Evolutionary conservation across 2,113 vertebrate genomes (phyloP).

Genomic region (Cebus imitator): DNA sequence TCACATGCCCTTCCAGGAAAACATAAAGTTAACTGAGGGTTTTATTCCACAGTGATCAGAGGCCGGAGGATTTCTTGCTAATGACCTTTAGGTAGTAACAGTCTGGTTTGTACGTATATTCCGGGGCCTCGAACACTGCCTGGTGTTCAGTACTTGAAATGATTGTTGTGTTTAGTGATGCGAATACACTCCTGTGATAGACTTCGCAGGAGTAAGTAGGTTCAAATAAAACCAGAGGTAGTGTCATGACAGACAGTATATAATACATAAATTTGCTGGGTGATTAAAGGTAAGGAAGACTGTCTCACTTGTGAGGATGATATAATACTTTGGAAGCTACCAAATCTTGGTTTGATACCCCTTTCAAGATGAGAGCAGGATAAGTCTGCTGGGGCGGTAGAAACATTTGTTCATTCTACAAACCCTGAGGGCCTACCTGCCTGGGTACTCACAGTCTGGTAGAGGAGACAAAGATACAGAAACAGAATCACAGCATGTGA

Average conservation of each 20-base stretch:
- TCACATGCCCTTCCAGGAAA: background rate
- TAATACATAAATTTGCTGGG: background rate
- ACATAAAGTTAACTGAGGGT: background rate
- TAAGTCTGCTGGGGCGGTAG: background rate
- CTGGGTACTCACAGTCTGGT: background rate
- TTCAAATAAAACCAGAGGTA: background rate
- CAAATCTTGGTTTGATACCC: background rate
- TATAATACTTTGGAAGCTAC: background rate
- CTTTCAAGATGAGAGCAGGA: background rate
- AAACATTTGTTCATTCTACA: background rate
- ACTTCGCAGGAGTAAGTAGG: background rate
- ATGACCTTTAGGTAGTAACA: background rate
- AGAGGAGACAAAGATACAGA: background rate
- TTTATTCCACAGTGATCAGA: background rate
- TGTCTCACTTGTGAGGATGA: background rate
- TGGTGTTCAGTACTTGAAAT: background rate
- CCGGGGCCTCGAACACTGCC: background rate
- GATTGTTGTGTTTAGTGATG: background rate
- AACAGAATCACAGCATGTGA: background rate
- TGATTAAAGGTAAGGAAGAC: slow-evolving; percentile 21
- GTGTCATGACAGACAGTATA: background rate
- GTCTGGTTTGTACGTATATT: background rate
- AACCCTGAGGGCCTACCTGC: background rate
- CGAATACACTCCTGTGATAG: background rate
- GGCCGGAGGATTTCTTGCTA: background rate